These are phyloP conservation scores for Homarus americanus DNA, from an alignment of 1,140 invertebrate species.

Conservation along the genomic window DNA sequence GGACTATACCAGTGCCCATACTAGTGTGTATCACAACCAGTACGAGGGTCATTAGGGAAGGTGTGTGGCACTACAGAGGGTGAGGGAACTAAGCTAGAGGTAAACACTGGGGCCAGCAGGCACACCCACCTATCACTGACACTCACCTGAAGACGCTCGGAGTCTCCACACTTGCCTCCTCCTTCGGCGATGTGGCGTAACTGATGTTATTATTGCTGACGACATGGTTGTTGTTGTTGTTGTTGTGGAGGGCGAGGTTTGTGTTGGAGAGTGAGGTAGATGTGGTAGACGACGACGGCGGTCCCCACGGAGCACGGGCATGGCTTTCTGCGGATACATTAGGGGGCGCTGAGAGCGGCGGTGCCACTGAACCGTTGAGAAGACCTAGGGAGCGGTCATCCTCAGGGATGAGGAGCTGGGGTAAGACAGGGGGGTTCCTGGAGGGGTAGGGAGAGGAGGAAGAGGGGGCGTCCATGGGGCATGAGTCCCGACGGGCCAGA, in stretches of 20 bases:
- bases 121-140: not conserved
- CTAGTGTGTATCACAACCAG: not conserved
- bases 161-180: constrained; percentile 27
- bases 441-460: constrained; percentile 11
- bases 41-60: not conserved
- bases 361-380: constrained; percentile 44
- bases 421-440: not conserved
- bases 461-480: constrained; percentile 36
- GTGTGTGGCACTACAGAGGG: not conserved
- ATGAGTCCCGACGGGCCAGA: constrained; percentile 52
- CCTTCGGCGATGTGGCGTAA: constrained; percentile 42
- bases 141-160: constrained; percentile 66
- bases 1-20: not conserved
- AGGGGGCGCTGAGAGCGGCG: constrained; percentile 43
- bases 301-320: constrained; percentile 32
- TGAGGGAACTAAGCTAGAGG: not conserved
- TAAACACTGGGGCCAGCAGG: not conserved
- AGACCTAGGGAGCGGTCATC: constrained; percentile 32
- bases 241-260: constrained; percentile 61
- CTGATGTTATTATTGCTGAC: constrained; percentile 54
- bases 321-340: not conserved
- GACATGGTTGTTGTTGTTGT: constrained; percentile 42
- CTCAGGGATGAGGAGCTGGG: constrained; percentile 54
- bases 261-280: constrained; percentile 69
- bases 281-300: constrained; percentile 65